These are phyloP conservation scores for Poeciliopsis paucimaculata DNA, from an alignment of 2,797 vertebrate genomes.

Conservation along the genomic window DNA sequence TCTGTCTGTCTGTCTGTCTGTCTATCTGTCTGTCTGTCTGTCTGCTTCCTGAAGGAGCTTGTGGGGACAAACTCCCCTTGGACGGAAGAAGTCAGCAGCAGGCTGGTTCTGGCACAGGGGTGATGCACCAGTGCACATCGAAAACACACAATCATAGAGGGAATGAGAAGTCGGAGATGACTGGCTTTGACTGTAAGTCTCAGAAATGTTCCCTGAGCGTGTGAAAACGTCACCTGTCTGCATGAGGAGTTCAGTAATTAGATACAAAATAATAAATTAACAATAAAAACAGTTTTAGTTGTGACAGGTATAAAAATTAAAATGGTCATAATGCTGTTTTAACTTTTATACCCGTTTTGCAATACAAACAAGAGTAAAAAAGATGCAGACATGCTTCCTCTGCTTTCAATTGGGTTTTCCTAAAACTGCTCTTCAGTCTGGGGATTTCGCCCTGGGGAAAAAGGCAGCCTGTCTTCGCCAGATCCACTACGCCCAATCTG, in stretches of 20 bases:
- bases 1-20: slow-evolving; percentile 42
- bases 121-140: slow-evolving; percentile 38
- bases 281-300: slow-evolving; percentile 17
- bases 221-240: slow-evolving; percentile 55
- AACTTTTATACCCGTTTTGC: slow-evolving; percentile 22
- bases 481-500: slow-evolving; percentile 1
- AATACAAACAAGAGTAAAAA: slow-evolving; percentile 60
- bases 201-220: slow-evolving; percentile 63
- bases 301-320: slow-evolving; percentile 57
- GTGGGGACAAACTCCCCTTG: slow-evolving; percentile 34
- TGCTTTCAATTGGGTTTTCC: slow-evolving; percentile 27
- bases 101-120: slow-evolving; percentile 31
- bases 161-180: slow-evolving; percentile 35
- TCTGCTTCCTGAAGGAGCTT: slow-evolving; percentile 23
- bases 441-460: slow-evolving; percentile 20
- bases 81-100: slow-evolving; percentile 48
- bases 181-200: slow-evolving; percentile 30
- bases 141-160: slow-evolving; percentile 44
- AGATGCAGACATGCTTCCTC: slow-evolving; percentile 56
- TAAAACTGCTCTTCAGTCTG: slow-evolving; percentile 34
- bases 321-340: slow-evolving; percentile 16
- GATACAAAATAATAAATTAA: slow-evolving; percentile 43
- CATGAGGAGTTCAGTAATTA: slow-evolving; percentile 50
- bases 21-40: slow-evolving; percentile 23
- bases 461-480: slow-evolving; percentile 8